Percentiles rank a stretch among this genome's conserved stretches.
Evolutionary conservation across 1,140 invertebrate genomes (phyloP).

Genomic region (Steinernema feltiae): DNA sequence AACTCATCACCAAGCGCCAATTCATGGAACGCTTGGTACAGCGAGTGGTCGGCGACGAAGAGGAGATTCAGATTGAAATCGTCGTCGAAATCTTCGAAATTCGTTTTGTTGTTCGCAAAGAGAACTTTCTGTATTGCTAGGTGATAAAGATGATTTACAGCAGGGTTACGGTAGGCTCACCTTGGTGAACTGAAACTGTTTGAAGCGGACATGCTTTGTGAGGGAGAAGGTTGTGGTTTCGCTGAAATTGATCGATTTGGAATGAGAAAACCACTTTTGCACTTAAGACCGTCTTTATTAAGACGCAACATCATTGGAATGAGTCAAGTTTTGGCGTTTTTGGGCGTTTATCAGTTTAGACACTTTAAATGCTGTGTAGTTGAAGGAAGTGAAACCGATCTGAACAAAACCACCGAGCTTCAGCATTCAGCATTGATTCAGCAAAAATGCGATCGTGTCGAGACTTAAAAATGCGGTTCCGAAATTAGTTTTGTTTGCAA

Average conservation of each 20-base stretch:
- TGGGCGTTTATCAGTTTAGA: no score
- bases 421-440: no score
- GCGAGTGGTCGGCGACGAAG: slow-evolving; percentile 35
- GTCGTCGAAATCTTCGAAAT: neutral
- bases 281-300: no score
- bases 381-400: no score
- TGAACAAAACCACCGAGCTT: no score
- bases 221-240: neutral
- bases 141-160: no score
- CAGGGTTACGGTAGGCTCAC: neutral
- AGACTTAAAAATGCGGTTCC: no score
- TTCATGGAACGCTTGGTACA: slow-evolving; percentile 39
- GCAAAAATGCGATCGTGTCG: no score
- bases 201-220: neutral
- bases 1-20: slow-evolving; percentile 27
- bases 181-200: neutral
- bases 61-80: slow-evolving; percentile 29
- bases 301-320: no score
- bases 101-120: neutral
- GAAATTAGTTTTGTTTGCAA: no score
- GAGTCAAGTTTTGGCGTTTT: no score
- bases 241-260: neutral
- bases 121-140: neutral
- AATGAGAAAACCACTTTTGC: neutral
- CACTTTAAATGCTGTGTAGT: no score